A percentile compares a stretch with the other conserved stretches of the same genome.
Conservation (phyloP, 1,140 invertebrate genomes). For the Rhyacophila brunnea region DNA sequence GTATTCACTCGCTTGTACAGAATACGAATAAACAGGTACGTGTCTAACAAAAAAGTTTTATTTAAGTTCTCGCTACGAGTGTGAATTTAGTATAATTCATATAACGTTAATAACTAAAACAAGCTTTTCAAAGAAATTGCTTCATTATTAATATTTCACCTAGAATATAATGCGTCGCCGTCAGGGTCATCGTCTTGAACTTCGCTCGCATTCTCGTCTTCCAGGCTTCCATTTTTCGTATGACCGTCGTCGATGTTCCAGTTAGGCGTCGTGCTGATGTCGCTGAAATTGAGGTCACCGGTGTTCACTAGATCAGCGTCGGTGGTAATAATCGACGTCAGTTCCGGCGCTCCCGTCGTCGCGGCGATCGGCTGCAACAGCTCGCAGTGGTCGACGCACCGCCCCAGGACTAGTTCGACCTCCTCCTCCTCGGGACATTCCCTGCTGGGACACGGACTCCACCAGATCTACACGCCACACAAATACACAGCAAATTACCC, state of each 20-base stretch:
- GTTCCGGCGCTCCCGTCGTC: slow-evolving; percentile 33
- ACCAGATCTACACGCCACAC: slow-evolving; percentile 75
- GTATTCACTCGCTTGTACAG: no score
- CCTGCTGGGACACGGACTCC: slow-evolving; percentile 72
- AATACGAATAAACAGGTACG: no score
- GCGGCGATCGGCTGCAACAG: slow-evolving; percentile 43
- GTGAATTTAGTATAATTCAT: no score
- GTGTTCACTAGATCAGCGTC: slow-evolving; percentile 18
- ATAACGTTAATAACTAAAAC: no score
- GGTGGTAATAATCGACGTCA: slow-evolving; percentile 38
- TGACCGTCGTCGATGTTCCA: background rate
- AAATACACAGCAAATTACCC: slow-evolving; percentile 26
- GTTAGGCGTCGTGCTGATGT: slow-evolving; percentile 49
- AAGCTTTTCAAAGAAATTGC: no score
- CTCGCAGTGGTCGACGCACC: slow-evolving; percentile 68
- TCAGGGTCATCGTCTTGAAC: slow-evolving; percentile 1
- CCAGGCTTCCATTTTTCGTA: background rate
- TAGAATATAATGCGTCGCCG: background rate
- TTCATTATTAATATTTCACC: no score
- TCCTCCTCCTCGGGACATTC: slow-evolving; percentile 72
- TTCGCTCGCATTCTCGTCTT: slow-evolving; percentile 1
- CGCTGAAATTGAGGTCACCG: slow-evolving; percentile 54
- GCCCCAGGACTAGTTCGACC: slow-evolving; percentile 66
- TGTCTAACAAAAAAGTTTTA: no score
- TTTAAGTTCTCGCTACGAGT: no score